Percentiles rank a stretch among this genome's conserved stretches.
phyloP scores from a whole-genome alignment of 2,888 invertebrate species.

The Hedychridium roseum region DNA sequence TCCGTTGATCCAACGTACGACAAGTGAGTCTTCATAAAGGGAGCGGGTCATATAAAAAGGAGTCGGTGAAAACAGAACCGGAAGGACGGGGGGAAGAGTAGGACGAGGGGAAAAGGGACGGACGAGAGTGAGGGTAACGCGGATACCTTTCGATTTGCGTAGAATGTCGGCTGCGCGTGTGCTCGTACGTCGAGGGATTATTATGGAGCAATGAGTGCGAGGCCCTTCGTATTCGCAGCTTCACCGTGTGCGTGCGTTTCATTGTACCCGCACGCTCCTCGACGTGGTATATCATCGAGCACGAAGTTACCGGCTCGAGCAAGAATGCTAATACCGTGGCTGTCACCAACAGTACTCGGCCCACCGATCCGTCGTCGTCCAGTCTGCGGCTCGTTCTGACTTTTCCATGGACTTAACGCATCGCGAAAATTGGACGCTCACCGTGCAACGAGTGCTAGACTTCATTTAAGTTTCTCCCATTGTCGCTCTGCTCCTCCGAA shows the following conservation, averaged over 20 bases:
- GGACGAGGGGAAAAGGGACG: slow-evolving; percentile 30
- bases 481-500: too few relatives aligned
- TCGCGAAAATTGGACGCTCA: slow-evolving; percentile 22
- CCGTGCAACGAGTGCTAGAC: too few relatives aligned
- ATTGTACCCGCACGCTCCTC: slow-evolving; percentile 8
- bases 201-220: slow-evolving; percentile 45
- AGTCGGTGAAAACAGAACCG: slow-evolving; percentile 25
- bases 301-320: slow-evolving; percentile 42
- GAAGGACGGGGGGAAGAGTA: slow-evolving; percentile 12
- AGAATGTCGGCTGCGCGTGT: too few relatives aligned
- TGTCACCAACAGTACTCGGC: slow-evolving; percentile 43
- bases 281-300: slow-evolving; percentile 29
- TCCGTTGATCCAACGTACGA: too few relatives aligned
- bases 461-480: too few relatives aligned
- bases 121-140: slow-evolving; percentile 22
- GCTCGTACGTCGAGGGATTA: slow-evolving; percentile 40
- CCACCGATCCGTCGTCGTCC: slow-evolving; percentile 33
- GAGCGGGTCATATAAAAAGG: too few relatives aligned
- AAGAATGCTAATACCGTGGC: slow-evolving; percentile 50
- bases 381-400: slow-evolving; percentile 24
- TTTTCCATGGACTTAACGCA: slow-evolving; percentile 31
- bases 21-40: too few relatives aligned
- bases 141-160: too few relatives aligned
- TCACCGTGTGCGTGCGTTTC: slow-evolving; percentile 18
- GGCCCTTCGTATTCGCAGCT: slow-evolving; percentile 5